Conservation (phyloP, 2,888 invertebrate species). For the Drosophila formosana region DNA sequence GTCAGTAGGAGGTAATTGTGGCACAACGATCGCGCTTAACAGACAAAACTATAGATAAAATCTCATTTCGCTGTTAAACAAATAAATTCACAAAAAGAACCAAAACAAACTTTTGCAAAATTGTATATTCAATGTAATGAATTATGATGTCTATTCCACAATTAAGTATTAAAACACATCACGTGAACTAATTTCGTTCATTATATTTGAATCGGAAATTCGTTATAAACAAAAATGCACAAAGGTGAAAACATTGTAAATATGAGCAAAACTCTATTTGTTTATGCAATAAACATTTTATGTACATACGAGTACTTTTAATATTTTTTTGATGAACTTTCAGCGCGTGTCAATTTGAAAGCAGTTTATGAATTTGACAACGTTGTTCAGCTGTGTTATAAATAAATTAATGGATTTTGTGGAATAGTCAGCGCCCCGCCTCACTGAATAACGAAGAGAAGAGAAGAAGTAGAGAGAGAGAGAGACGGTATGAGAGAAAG, state of each 20-base stretch:
- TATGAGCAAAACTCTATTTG: background rate
- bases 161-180: background rate
- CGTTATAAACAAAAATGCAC: background rate
- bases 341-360: slow-evolving; percentile 37
- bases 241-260: background rate
- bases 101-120: background rate
- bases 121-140: background rate
- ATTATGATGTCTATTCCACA: background rate
- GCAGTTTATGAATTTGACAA: slow-evolving; percentile 54
- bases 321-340: slow-evolving; percentile 36
- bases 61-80: background rate
- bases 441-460: background rate
- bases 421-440: slow-evolving; percentile 17
- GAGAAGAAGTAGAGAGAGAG: background rate
- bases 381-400: slow-evolving; percentile 43
- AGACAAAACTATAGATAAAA: background rate
- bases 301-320: background rate
- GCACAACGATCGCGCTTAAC: too few species aligned
- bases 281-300: background rate
- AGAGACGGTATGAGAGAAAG: background rate
- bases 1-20: too few species aligned
- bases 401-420: slow-evolving; percentile 64
- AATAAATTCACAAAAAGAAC: background rate
- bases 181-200: background rate
- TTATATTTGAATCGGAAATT: background rate